Percentiles rank a stretch among this genome's conserved stretches.
Conservation (phyloP, 2,113 vertebrate species). For the Pardalotus punctatus region DNA sequence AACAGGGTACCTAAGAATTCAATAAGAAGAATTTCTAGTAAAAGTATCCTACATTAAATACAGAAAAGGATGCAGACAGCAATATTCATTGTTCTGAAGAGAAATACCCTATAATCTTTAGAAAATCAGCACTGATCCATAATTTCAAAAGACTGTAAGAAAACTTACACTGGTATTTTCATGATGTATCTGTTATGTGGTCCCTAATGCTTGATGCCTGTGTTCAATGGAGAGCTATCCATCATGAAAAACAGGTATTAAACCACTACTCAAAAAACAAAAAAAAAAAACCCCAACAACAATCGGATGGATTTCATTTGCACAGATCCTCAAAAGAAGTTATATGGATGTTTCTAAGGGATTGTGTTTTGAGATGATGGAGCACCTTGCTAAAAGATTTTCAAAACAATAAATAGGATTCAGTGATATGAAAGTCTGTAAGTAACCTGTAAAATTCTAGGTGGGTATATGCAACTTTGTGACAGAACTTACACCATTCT, state of each 20-base stretch:
- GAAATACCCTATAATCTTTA: neutral
- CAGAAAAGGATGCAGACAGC: neutral
- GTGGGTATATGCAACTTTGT: neutral
- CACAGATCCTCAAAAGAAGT: neutral
- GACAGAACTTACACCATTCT: neutral
- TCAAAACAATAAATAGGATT: neutral
- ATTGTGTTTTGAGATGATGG: neutral
- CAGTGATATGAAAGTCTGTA: neutral
- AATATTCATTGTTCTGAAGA: neutral
- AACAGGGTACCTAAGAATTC: neutral
- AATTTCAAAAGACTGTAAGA: neutral
- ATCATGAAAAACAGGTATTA: neutral
- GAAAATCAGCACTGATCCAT: neutral
- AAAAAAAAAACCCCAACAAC: no score
- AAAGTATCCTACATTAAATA: neutral
- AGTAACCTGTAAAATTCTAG: neutral
- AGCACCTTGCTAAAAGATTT: neutral
- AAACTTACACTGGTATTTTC: neutral
- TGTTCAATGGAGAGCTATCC: neutral
- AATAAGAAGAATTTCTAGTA: neutral
- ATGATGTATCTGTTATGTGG: neutral
- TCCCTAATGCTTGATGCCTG: neutral
- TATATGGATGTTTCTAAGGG: neutral
- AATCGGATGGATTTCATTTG: neutral
- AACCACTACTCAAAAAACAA: neutral